Base-by-base conservation (phyloP, 2,888 invertebrate species). In the Acanthoscelides obtectus region DNA sequence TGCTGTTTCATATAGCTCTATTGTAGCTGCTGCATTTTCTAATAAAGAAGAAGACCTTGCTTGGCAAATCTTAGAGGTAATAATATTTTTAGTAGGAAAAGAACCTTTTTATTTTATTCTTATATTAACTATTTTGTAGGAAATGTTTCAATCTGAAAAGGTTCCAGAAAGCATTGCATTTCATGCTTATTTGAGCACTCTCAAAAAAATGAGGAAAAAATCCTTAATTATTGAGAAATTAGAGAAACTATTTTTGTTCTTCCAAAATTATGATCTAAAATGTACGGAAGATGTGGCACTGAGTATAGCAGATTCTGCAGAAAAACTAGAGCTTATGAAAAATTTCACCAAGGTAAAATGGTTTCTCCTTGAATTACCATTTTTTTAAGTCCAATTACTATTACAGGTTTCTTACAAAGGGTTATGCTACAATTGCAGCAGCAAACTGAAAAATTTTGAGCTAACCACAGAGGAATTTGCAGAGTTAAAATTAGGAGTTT, bases 391-490 rank as follows among this genome's bases (percentile, higher is more conserved):
- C 63, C 6, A 69, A 6, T 21, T 2, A 20, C 20, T 71, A 66
- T 75, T 75, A n/a, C 64, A 76, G 75, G 68, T 74, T 21, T 66
- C 70, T 3, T 22, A 72, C 67, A 90, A 90, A 76, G 93, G 93
- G 2, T 81, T 86, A 67, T 95, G 95, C 81, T 77, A 75, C 0
- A 81, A 81, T 22, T 95, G 95, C 81, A 83, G 85, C 0, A 79
- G 86, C 22, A 80, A 80, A 25, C 84, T 95, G 75, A 80, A 87
- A 17, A 81, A 85, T 70, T 84, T 90, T 66, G 81, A 86, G 63
- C 80, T 95, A 64, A 86, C 87, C 0, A 79, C 87, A 20, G 85
- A 88, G 22, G 93, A 95, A 80, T 95, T 93, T 82, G 75, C 85
- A 0, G 77, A 81, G 25, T 83, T 97, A 45, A 89, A 90, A 72